Evolutionary conservation across 2,113 vertebrate species (phyloP).

Genomic region (Gadus macrocephalus): DNA sequence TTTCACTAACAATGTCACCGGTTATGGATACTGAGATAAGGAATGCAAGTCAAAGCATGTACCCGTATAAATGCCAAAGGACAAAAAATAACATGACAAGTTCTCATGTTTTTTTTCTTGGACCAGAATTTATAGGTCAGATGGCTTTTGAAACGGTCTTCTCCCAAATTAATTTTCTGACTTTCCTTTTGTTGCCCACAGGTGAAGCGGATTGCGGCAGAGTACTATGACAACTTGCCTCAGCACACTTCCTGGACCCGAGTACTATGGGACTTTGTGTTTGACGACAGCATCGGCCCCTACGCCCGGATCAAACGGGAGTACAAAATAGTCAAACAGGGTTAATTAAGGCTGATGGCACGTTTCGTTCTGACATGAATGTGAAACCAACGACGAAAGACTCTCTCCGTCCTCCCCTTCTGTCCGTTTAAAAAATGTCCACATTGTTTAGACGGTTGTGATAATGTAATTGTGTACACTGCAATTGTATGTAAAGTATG

Average conservation of each 20-base stretch:
- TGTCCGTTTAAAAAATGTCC: no score
- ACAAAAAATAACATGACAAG: background rate
- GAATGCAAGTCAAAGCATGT: no score
- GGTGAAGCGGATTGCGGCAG: conserved; percentile 93
- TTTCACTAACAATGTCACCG: no score
- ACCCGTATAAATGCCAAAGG: no score
- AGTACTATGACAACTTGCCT: conserved; percentile 90
- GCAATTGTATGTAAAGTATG: conserved; percentile 8
- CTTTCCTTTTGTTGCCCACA: conserved; percentile 51
- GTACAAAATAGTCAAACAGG: conserved; percentile 75
- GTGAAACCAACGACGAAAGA: background rate
- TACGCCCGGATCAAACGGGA: conserved; percentile 87
- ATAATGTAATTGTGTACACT: background rate
- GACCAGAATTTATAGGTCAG: conserved; percentile 30
- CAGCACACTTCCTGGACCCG: conserved; percentile 89
- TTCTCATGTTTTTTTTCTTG: conserved; percentile 7
- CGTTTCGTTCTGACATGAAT: conserved; percentile 4
- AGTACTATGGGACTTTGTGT: conserved; percentile 95
- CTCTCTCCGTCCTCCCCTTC: no score
- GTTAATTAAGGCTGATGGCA: conserved; percentile 31
- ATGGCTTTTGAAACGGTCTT: conserved; percentile 42
- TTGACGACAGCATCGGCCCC: conserved; percentile 86
- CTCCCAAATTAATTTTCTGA: background rate
- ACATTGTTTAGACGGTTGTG: no score
- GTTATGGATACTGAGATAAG: no score